Evolutionary conservation across 1,140 invertebrate genomes (phyloP).

Genomic region (Brachionus calyciflorus): DNA sequence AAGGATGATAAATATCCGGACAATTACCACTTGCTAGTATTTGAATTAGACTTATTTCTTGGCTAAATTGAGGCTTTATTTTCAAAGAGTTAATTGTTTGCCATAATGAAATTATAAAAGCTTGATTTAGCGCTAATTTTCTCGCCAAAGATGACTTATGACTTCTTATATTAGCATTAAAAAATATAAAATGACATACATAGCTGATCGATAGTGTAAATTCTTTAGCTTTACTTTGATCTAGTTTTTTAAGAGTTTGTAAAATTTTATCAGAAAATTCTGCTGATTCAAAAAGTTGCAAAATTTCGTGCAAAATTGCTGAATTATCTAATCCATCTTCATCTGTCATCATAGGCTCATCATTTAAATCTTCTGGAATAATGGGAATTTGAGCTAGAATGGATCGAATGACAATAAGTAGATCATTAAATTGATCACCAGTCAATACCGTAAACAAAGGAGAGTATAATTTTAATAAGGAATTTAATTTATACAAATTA

Average conservation of each 20-base stretch:
- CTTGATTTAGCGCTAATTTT: constrained; percentile 14
- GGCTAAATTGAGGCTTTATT: background rate
- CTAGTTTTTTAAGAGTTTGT: background rate
- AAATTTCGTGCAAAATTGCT: background rate
- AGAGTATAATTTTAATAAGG: background rate
- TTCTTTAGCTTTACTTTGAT: background rate
- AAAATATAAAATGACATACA: constrained; percentile 7
- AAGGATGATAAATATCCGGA: background rate
- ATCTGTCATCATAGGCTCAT: background rate
- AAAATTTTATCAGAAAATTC: background rate
- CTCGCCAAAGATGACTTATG: background rate
- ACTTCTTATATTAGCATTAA: constrained; percentile 13
- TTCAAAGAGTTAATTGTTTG: background rate
- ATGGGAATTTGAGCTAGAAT: background rate
- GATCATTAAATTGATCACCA: background rate
- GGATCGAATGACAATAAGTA: background rate
- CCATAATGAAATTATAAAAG: constrained; percentile 17
- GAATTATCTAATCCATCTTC: background rate
- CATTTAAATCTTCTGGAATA: background rate
- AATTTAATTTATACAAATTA: background rate
- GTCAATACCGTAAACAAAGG: background rate
- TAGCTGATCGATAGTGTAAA: background rate
- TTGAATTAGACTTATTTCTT: background rate
- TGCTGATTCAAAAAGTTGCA: background rate
- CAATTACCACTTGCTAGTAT: constrained; percentile 2